phyloP scores from a whole-genome alignment of 2,113 vertebrate genomes.

The Parus major region DNA sequence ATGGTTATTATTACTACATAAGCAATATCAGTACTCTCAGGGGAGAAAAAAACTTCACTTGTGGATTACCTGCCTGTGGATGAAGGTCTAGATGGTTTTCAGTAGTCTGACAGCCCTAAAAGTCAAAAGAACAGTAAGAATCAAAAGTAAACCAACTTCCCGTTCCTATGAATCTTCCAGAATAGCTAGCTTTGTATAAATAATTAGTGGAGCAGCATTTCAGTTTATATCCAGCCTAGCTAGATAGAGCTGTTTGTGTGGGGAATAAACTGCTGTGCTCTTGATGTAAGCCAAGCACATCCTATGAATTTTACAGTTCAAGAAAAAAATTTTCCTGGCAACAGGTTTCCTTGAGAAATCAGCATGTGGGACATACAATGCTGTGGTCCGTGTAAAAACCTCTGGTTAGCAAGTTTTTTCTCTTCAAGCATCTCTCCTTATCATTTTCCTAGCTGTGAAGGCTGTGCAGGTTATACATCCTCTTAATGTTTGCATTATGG shows the following conservation, averaged over 20 bases:
- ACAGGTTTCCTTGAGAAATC: constrained; percentile 54
- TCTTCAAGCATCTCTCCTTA: neutral
- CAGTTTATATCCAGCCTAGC: constrained; percentile 51
- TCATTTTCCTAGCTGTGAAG: neutral
- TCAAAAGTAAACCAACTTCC: neutral
- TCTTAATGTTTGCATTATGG: constrained; percentile 22
- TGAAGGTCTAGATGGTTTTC: neutral
- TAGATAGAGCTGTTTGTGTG: constrained; percentile 53
- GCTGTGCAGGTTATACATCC: neutral
- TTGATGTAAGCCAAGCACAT: constrained; percentile 60
- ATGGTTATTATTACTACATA: neutral
- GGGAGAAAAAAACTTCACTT: neutral
- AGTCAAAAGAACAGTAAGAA: constrained; percentile 31
- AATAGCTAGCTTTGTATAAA: constrained; percentile 57
- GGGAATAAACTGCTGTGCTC: constrained; percentile 64
- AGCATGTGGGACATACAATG: constrained; percentile 61
- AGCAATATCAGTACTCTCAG: neutral
- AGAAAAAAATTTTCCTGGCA: constrained; percentile 62
- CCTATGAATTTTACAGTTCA: constrained; percentile 71
- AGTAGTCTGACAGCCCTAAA: neutral
- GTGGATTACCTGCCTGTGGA: neutral
- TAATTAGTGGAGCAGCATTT: constrained; percentile 44
- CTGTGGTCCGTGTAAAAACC: constrained; percentile 40
- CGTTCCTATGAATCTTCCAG: constrained; percentile 13
- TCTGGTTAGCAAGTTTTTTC: constrained; percentile 57